Conservation (phyloP, 2,888 invertebrate genomes). For the Pharmacophagus antenor region DNA sequence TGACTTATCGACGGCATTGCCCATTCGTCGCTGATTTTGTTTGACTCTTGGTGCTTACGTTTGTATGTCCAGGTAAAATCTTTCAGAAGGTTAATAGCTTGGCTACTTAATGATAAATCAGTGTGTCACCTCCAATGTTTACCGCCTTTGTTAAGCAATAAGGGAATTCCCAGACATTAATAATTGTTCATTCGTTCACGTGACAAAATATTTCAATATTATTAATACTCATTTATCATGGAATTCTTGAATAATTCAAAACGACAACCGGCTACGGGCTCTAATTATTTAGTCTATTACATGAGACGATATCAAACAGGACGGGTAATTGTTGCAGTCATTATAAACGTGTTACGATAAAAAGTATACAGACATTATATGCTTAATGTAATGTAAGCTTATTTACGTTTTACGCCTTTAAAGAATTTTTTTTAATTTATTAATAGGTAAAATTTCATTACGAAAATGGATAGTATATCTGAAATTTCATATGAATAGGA, state of each 20-base stretch:
- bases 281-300: constrained; percentile 24
- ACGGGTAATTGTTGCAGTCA: constrained; percentile 19
- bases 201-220: background rate
- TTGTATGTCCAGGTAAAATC: too few species aligned
- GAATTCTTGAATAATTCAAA: constrained; percentile 23
- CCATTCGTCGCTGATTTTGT: too few species aligned
- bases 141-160: background rate
- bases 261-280: background rate
- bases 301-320: constrained; percentile 22
- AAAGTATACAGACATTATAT: constrained; percentile 1
- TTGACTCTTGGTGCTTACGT: too few species aligned
- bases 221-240: background rate
- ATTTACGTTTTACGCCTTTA: background rate
- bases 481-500: background rate
- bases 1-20: too few species aligned
- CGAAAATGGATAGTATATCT: background rate
- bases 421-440: background rate
- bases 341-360: constrained; percentile 25
- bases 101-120: background rate
- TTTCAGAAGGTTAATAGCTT: too few species aligned
- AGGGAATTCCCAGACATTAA: background rate
- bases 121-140: background rate
- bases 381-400: background rate
- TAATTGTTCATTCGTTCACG: background rate
- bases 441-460: background rate